A percentile compares a stretch with the other conserved stretches of the same genome.
Conservation (phyloP, 1,140 invertebrate species). For the Latrodectus geometricus region DNA sequence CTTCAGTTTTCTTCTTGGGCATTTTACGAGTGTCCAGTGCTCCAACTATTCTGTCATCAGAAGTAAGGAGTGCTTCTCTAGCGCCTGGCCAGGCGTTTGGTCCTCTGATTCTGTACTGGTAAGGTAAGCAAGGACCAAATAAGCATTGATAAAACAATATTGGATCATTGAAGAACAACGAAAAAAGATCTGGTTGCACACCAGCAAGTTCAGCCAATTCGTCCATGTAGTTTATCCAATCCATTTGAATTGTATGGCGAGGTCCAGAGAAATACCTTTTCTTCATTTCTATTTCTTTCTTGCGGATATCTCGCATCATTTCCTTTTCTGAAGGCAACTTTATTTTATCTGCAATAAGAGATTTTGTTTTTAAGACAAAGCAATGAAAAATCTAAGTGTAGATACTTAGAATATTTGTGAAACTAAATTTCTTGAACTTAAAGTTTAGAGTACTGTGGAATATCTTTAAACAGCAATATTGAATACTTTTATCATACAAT, state of each 20-base stretch:
- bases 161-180: slow-evolving; percentile 67
- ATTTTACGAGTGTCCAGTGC: slow-evolving; percentile 55
- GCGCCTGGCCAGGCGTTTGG: slow-evolving; percentile 68
- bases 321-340: slow-evolving; percentile 64
- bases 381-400: not conserved
- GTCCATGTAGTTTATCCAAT: slow-evolving; percentile 68
- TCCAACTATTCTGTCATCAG: slow-evolving; percentile 47
- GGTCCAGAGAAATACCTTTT: slow-evolving; percentile 66
- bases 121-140: slow-evolving; percentile 68
- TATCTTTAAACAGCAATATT: too few species aligned
- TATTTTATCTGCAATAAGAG: slow-evolving; percentile 38
- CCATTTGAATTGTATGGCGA: slow-evolving; percentile 71
- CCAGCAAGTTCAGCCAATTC: slow-evolving; percentile 68
- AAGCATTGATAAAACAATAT: slow-evolving; percentile 65
- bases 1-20: slow-evolving; percentile 21
- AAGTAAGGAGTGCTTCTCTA: slow-evolving; percentile 65
- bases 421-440: too few species aligned
- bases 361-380: not conserved
- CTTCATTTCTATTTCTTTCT: slow-evolving; percentile 65
- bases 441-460: too few species aligned
- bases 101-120: slow-evolving; percentile 70
- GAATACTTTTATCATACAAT: too few species aligned
- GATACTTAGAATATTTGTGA: too few species aligned
- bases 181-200: slow-evolving; percentile 67
- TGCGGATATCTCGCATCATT: slow-evolving; percentile 67